Base-by-base conservation (phyloP, 2,113 vertebrate species). In the Trichechus manatus region DNA sequence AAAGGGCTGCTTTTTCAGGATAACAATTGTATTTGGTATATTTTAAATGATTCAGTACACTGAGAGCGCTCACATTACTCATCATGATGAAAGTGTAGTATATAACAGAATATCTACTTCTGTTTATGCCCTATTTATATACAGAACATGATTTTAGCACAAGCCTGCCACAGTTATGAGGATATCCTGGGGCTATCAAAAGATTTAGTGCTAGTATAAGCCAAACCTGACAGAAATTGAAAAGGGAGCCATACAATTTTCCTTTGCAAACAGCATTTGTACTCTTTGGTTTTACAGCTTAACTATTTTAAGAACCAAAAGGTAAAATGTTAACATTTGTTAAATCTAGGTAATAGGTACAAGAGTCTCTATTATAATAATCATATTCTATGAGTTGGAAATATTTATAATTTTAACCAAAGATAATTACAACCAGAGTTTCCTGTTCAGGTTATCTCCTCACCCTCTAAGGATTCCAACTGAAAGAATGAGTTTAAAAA, bases 341-440 rank as follows among this genome's bases (percentile, higher is more conserved):
- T 92, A 93, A 89, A 81, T 23, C 47, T 25, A 90, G 31, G 59
- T 13, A 82, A 13, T 50, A 87, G 56, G 10, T 47, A 74, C 7
- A 89, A 80, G 15, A 82, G 25, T 85, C 13, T 85, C 66, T 81
- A 68, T 27, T 78, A 88, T 44, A 83, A 77, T 25, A 89, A 29
- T 91, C n/a, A 44, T 31, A 72, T 83, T 87, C 20, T 70, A 47
- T 68, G 68, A 33, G 3, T 33, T 25, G n/a, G 25, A 93, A 93
- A 91, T 77, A 88, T 64, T 84, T 89, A 64, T 78, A 47, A 92
- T 42, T 96, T 87, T 87, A 95, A 92, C 53, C 70, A 91, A 70
- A 59, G 39, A 61, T 56, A 87, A 94, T 50, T 72, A 83, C 93
- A 82, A 17, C 11, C 25, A 93, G 33, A 5, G 39, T 66, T 89